Evolutionary conservation across 1,140 invertebrate species (phyloP), one percentile per base, ranked within the genome.

Genomic region (Zaprionus ghesquierei): DNA sequence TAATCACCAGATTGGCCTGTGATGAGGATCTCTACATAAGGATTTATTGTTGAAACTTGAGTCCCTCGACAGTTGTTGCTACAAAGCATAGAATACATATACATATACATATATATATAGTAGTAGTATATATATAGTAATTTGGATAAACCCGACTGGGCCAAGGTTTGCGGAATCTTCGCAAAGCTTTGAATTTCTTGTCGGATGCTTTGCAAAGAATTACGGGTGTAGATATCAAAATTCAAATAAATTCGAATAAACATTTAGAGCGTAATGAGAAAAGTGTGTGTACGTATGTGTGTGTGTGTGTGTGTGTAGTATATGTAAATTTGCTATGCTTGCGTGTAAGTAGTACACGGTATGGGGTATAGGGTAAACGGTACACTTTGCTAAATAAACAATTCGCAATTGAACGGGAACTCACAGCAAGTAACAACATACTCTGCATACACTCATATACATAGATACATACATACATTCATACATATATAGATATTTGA

Each of bases 1-100:
- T 71, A 60, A 65, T 46, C n/a, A 59, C 64, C 53, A 64, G 41
- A 29, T 41, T 63, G 56, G 35, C 29, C 41, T 38, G 13, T 41
- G 44, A 72, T 65, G 50, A 29, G 58, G 77, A 79, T 82, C 78
- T 87, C 82, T 25, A 3, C 66, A 87, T 58, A 69, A 72, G 63
- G 82, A 87, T 68, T 86, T 86, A 86, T 86, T 86, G 81, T 78
- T 86, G 81, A 86, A 86, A 80, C 77, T 86, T 86, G 81, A 86
- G 81, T 86, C 81, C 81, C 81, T 86, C 82, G 81, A 86, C 81
- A 85, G 78, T 85, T 58, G 56, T 44, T 61, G 35, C 35, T 41
- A 41, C 35, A 41, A 41, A 41, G 35, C 35, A 41, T 15, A 65
- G 54, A 41, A 15, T 38, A 31, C 1, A 31, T 33, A 15, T 15